Conservation (phyloP, 2,888 invertebrate species). For the Trachelus tabidus region DNA sequence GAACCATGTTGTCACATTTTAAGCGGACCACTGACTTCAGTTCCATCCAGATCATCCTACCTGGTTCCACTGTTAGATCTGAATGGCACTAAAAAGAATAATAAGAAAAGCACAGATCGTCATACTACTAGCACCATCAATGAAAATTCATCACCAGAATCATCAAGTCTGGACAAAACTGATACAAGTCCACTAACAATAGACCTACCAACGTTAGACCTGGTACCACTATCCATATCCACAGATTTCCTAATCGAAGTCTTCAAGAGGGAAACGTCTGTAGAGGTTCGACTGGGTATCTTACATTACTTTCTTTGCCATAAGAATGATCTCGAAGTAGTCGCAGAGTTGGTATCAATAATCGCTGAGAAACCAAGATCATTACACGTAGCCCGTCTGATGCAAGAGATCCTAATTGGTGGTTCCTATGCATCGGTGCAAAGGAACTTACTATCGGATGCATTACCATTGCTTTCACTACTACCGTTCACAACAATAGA, state of each 20-base stretch:
- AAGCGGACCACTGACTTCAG: slow-evolving; percentile 71
- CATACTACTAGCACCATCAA: neutral
- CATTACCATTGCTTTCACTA: slow-evolving; percentile 74
- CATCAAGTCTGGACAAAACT: neutral
- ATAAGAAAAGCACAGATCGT: slow-evolving; percentile 47
- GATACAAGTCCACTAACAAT: slow-evolving; percentile 61
- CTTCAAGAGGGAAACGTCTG: slow-evolving; percentile 75
- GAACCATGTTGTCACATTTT: slow-evolving; percentile 87
- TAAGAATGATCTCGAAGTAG: slow-evolving; percentile 78
- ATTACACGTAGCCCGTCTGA: slow-evolving; percentile 74
- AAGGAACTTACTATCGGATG: slow-evolving; percentile 79
- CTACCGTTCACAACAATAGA: slow-evolving; percentile 78
- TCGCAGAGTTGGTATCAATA: slow-evolving; percentile 77
- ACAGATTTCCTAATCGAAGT: slow-evolving; percentile 76
- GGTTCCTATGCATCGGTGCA: slow-evolving; percentile 79
- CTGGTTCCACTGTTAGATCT: slow-evolving; percentile 76
- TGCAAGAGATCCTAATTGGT: slow-evolving; percentile 86
- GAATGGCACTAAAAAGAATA: slow-evolving; percentile 47
- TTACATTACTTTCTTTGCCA: slow-evolving; percentile 87
- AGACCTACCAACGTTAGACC: slow-evolving; percentile 78
- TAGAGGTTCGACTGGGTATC: slow-evolving; percentile 82
- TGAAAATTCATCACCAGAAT: neutral
- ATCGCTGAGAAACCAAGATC: slow-evolving; percentile 73
- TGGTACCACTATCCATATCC: slow-evolving; percentile 75
- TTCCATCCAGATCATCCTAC: slow-evolving; percentile 71